Evolutionary conservation across 2,797 vertebrate genomes (phyloP).

Genomic region (Hydrophis major): DNA sequence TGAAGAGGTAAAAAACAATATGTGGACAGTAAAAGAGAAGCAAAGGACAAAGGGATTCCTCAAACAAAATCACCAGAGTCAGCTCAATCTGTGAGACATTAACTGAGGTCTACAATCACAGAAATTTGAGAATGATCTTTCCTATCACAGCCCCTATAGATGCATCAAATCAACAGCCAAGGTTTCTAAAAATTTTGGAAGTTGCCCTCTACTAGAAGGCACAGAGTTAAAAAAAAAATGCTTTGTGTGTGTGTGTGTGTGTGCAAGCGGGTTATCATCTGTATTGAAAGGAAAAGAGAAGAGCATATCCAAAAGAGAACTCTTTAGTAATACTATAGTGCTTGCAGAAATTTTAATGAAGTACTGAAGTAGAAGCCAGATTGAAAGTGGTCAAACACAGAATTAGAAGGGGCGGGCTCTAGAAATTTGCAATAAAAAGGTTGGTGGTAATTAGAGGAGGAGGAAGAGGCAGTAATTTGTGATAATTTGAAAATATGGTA

Average conservation of each 20-base stretch:
- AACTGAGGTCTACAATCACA: neutral
- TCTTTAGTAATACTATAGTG: neutral
- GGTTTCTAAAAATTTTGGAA: neutral
- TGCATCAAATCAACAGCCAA: neutral
- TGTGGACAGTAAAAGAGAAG: neutral
- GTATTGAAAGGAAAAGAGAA: neutral
- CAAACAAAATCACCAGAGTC: neutral
- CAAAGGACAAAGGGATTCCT: neutral
- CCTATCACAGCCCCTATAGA: neutral
- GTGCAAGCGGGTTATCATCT: neutral
- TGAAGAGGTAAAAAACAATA: neutral
- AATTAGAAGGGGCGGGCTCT: neutral
- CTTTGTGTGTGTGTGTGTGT: no score
- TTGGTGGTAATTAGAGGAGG: neutral
- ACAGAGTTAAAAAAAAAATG: neutral
- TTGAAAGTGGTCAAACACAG: neutral
- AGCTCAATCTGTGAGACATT: neutral
- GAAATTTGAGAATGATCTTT: neutral
- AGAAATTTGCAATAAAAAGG: neutral
- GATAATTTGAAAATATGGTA: neutral
- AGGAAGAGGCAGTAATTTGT: neutral
- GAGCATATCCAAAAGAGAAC: neutral
- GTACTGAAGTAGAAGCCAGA: neutral
- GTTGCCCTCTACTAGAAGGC: neutral
- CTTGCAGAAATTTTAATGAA: neutral